Evolutionary conservation across 2,113 vertebrate species (phyloP), one percentile per base, ranked within the genome.

Genomic region (Bothrops jararaca): DNA sequence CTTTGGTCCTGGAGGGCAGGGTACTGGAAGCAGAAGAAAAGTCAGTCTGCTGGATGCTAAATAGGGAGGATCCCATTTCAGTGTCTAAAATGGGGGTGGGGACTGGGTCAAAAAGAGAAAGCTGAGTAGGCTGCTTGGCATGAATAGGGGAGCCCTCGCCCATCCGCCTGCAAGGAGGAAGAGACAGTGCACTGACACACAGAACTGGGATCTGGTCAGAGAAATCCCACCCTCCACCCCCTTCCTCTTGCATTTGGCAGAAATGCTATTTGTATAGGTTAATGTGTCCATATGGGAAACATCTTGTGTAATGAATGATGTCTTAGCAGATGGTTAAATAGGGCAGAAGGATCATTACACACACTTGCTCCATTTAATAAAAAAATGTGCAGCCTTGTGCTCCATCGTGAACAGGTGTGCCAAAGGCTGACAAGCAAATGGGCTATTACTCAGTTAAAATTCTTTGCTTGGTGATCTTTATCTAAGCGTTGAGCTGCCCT

Each of bases 391-490:
- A 0, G 10, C 89, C 87, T 93, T 86, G 7, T 0, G 0, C 1
- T 0, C 88, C 20, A n/a, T 56, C 26, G 91, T 8, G 0, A 92
- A 9, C 48, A 64, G 91, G 92, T 10, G 86, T 80, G 11, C 29
- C 90, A 50, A 86, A 92, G 80, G 56, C 52, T 87, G 92, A 45
- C 95, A 64, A 91, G 50, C 74, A 69, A 20, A 50, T 52, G 91
- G 50, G 48, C 60, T 60, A 93, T 52, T 95, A 92, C 92, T 34
- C 89, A n/a, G 91, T 93, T 48, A 20, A 88, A 93, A 90, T 85
- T 29, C 57, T 80, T 64, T 26, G 56, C 54, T 42, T 42, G 89
- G 74, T 22, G 45, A n/a, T 86, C 89, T 50, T 58, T 45, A 85
- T 57, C 34, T 52, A 48, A 11, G 39, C 26, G 26, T 85, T 24